Percentiles rank a stretch among this genome's conserved stretches.
phyloP scores from a whole-genome alignment of 2,888 invertebrate species.

The Spicauda simplicius region DNA sequence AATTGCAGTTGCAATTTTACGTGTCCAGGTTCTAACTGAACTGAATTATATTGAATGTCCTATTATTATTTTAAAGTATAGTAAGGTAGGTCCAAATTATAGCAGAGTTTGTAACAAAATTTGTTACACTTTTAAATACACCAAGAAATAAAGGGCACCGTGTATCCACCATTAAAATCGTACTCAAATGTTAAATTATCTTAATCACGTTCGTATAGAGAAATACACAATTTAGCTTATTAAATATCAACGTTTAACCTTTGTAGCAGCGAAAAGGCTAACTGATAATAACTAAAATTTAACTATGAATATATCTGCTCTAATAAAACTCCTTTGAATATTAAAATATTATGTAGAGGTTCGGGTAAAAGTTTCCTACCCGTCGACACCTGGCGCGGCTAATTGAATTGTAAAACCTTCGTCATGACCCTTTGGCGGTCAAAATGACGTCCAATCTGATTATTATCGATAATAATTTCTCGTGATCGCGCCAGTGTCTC shows the following conservation, averaged over 20 bases:
- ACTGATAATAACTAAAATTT: constrained; percentile 51
- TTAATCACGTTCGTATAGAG: too few species aligned
- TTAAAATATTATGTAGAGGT: constrained; percentile 60
- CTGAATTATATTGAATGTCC: too few species aligned
- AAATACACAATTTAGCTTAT: constrained; percentile 1
- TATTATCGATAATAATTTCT: constrained; percentile 73
- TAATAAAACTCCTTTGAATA: constrained; percentile 67
- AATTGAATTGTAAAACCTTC: constrained; percentile 83
- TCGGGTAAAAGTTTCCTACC: constrained; percentile 65
- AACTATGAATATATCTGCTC: constrained; percentile 65
- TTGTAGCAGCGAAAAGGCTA: constrained; percentile 47
- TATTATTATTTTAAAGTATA: too few species aligned
- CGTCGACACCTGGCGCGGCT: constrained; percentile 76
- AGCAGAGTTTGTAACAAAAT: too few species aligned
- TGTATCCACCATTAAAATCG: too few species aligned
- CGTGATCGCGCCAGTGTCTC: constrained; percentile 65
- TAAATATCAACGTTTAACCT: constrained; percentile 46
- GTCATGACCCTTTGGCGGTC: constrained; percentile 78
- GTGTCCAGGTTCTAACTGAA: too few species aligned
- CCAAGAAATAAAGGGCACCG: too few species aligned
- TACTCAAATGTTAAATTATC: too few species aligned
- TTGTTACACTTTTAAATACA: too few species aligned
- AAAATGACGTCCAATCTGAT: constrained; percentile 74
- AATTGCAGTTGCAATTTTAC: too few species aligned
- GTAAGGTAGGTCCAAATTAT: too few species aligned